A percentile compares a stretch with the other conserved stretches of the same genome.
Conservation (phyloP, 2,888 invertebrate species). For the Drosophila stalkeri region DNA sequence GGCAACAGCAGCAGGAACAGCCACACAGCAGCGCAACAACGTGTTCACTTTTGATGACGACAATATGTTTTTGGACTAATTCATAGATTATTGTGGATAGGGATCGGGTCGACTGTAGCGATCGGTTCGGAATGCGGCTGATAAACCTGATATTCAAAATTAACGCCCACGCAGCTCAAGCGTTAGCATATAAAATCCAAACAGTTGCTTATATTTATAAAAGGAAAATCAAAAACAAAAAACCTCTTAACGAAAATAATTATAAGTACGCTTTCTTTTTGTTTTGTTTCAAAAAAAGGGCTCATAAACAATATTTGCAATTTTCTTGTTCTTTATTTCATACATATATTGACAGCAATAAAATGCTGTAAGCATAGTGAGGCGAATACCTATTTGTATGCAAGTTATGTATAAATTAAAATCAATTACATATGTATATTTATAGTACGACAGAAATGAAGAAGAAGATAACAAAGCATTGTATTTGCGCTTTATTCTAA, state of each 20-base stretch:
- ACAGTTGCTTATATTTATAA: slow-evolving; percentile 59
- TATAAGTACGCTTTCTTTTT: slow-evolving; percentile 58
- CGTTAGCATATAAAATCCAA: slow-evolving; percentile 45
- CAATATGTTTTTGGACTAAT: slow-evolving; percentile 83
- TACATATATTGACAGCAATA: slow-evolving; percentile 23
- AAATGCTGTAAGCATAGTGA: slow-evolving; percentile 38
- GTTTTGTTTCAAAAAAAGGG: slow-evolving; percentile 62
- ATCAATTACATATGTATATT: slow-evolving; percentile 42
- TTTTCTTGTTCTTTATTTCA: slow-evolving; percentile 11
- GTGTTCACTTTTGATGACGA: slow-evolving; percentile 84
- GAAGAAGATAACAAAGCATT: slow-evolving; percentile 34
- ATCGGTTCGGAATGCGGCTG: slow-evolving; percentile 8
- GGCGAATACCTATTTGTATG: slow-evolving; percentile 32
- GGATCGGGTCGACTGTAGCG: slow-evolving; percentile 7
- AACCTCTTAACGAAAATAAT: slow-evolving; percentile 24
- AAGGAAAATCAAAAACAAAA: slow-evolving; percentile 12
- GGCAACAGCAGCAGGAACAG: slow-evolving; percentile 6
- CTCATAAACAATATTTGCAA: slow-evolving; percentile 37
- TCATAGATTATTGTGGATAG: slow-evolving; percentile 12
- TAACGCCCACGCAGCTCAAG: slow-evolving; percentile 39
- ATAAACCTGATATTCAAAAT: slow-evolving; percentile 71
- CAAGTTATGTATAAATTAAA: slow-evolving; percentile 40
- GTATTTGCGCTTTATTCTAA: slow-evolving; percentile 48
- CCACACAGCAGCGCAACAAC: slow-evolving; percentile 62
- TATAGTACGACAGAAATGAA: slow-evolving; percentile 43